Conservation (phyloP, 2,797 vertebrate genomes). For the Natrix natrix region DNA sequence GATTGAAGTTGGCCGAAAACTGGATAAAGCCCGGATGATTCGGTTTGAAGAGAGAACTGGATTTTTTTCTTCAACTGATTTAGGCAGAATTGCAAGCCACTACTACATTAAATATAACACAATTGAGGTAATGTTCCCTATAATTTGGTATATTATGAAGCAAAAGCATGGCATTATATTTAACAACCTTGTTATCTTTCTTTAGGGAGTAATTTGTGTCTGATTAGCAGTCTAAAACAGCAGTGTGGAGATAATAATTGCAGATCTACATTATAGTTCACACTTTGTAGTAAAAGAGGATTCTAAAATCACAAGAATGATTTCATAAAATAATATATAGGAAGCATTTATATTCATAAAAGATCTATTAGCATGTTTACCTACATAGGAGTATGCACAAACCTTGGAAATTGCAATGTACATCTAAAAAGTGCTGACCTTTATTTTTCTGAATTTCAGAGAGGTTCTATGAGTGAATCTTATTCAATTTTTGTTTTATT, state of each 20-base stretch:
- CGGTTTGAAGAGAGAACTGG: slow-evolving; percentile 95
- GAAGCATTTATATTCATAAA: background rate
- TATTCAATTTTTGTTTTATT: background rate
- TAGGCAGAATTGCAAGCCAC: slow-evolving; percentile 95
- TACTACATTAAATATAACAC: slow-evolving; percentile 98
- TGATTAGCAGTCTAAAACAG: background rate
- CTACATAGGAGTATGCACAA: background rate
- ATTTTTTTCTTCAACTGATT: slow-evolving; percentile 93
- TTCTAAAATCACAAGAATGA: background rate
- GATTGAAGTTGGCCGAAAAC: slow-evolving; percentile 86
- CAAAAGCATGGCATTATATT: background rate
- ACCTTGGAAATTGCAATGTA: background rate
- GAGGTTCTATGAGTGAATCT: background rate
- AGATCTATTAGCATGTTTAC: background rate
- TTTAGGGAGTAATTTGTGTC: background rate
- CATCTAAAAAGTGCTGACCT: background rate
- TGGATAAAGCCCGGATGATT: slow-evolving; percentile 96
- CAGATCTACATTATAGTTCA: background rate
- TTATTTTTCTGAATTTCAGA: background rate
- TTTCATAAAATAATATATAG: background rate
- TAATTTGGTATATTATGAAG: slow-evolving; percentile 18
- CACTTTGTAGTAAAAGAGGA: background rate
- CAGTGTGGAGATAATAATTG: background rate
- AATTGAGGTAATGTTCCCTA: slow-evolving; percentile 83
- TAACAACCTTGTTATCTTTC: background rate